Evolutionary conservation across 2,797 vertebrate genomes (phyloP), one percentile per base, ranked within the genome.

Genomic region (Platalea minor): DNA sequence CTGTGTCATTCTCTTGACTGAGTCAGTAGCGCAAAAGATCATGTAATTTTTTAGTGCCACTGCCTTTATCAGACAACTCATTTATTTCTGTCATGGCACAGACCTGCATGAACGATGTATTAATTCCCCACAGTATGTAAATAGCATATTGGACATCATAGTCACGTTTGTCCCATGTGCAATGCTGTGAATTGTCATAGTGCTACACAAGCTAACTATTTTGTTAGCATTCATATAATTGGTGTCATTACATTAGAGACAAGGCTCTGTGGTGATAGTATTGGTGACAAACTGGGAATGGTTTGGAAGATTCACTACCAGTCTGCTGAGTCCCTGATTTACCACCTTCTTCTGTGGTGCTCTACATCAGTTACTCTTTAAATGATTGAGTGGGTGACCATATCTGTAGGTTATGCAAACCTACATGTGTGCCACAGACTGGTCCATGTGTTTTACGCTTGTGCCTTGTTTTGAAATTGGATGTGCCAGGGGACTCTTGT

Each of bases 21-120:
- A 69, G 73, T 43, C 93, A 73, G 83, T 17, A 82, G 94, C 91
- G 61, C 69, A 80, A 48, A 56, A 88, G 80, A 94, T 91, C 46
- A 28, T 39, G 68, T 76, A 59, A 95, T 91, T 95, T 96, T 88
- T 88, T 35, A 77, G 95, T 70, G 72, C 88, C 29, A 10, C 87
- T 74, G 83, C 85, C 73, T 96, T 89, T 77, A 93, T 93, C 96
- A 91, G 89, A 75, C 88, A 95, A 87, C 89, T 87, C 91, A 95
- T 95, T 93, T 94, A 92, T 94, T 95, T 85, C 80, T 80, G 92
- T 88, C 60, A 7, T n/a, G 81, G 92, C 18, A 4, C 51, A 75
- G 96, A 92, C 61, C 91, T 91, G 80, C 23, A 11, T 75, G 75
- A 88, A 92, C 13, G 50, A 94, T 78, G 57, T 88, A 82, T 90